Evolutionary conservation across 2,888 invertebrate genomes (phyloP).

Genomic region (Diaprepes abbreviatus): DNA sequence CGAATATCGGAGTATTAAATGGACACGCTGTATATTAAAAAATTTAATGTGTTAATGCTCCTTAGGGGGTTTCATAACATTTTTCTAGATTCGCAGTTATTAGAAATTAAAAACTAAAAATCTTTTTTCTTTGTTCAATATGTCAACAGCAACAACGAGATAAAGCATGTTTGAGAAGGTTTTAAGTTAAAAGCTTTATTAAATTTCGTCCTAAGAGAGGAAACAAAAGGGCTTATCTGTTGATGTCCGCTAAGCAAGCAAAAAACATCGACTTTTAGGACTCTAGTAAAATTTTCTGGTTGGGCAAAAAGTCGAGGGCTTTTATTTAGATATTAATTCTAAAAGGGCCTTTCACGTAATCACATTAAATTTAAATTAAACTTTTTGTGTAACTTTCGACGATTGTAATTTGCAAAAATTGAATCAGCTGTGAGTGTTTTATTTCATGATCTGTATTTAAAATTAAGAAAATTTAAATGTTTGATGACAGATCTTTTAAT

Average conservation of each 20-base stretch:
- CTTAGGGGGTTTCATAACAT: no score
- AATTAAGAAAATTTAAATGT: no score
- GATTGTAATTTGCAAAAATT: no score
- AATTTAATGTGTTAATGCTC: no score
- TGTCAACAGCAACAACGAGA: neutral
- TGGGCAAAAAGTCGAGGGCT: neutral
- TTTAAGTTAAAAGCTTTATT: slow-evolving; percentile 1
- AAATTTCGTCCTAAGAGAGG: neutral
- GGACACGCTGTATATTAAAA: no score
- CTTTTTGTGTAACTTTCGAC: neutral
- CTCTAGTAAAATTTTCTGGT: neutral
- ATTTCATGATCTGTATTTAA: no score
- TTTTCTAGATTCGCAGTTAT: no score
- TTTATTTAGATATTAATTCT: neutral
- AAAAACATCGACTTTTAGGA: neutral
- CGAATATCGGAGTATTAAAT: no score
- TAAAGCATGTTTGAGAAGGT: neutral
- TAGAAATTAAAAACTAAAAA: no score
- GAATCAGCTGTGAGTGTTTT: no score
- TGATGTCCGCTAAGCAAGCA: neutral
- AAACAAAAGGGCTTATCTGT: slow-evolving; percentile 2
- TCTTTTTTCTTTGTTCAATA: neutral
- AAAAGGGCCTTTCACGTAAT: neutral
- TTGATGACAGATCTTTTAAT: no score
- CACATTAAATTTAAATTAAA: neutral